Evolutionary conservation across 2,113 vertebrate species (phyloP).

Genomic region (Callionymus lyra): DNA sequence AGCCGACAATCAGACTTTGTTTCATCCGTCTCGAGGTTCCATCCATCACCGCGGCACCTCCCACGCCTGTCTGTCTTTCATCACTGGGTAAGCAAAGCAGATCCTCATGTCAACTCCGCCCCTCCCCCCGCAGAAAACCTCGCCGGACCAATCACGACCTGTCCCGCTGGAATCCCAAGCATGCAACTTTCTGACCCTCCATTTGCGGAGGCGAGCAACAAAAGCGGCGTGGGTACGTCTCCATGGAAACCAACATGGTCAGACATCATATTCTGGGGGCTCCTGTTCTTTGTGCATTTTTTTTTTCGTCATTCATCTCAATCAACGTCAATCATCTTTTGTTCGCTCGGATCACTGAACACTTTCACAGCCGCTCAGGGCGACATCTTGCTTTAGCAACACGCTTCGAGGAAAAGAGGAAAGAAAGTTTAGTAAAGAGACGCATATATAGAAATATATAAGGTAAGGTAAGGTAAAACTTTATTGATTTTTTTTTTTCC

Average conservation of each 20-base stretch:
- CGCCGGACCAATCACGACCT: constrained; percentile 48
- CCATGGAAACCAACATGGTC: constrained; percentile 47
- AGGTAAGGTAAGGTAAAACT: no score
- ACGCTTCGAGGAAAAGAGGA: constrained; percentile 54
- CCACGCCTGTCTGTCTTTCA: constrained; percentile 57
- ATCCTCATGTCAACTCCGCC: constrained; percentile 27
- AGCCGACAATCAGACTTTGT: constrained; percentile 16
- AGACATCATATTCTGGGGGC: constrained; percentile 48
- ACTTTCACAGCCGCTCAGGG: no score
- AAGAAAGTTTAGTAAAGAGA: no score
- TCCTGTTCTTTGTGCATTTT: constrained; percentile 35
- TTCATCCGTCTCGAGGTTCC: constrained; percentile 34
- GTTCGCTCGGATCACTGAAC: constrained; percentile 29
- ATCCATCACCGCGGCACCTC: constrained; percentile 53
- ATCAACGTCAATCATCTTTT: constrained; percentile 39
- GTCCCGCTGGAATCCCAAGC: constrained; percentile 54
- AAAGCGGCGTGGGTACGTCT: constrained; percentile 31
- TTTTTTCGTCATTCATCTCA: constrained; percentile 56
- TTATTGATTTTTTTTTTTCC: no score
- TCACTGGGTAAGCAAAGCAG: constrained; percentile 63
- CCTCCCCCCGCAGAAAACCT: constrained; percentile 12
- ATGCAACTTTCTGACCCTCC: constrained; percentile 50
- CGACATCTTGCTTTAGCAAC: constrained; percentile 9
- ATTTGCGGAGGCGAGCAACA: constrained; percentile 30
- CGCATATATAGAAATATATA: no score